A percentile compares a stretch with the other conserved stretches of the same genome.
These are phyloP conservation scores for Synergus itoensis DNA, from an alignment of 2,888 invertebrate species.

Conservation along the genomic window DNA sequence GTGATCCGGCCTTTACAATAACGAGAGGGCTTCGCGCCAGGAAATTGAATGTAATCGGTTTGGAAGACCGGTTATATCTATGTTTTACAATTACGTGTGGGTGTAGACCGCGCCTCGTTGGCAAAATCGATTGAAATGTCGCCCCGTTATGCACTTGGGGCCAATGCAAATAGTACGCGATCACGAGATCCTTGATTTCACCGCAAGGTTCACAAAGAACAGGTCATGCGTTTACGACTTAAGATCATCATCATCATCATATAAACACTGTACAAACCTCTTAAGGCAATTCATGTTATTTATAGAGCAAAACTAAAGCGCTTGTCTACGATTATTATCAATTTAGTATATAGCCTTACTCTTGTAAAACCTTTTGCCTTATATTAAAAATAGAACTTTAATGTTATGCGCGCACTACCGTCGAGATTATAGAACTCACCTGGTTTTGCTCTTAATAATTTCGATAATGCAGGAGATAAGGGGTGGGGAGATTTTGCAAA, in stretches of 20 bases:
- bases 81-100: conserved; percentile 59
- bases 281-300: conserved; percentile 21
- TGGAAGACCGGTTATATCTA: conserved; percentile 47
- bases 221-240: conserved; percentile 37
- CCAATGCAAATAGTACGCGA: conserved; percentile 40
- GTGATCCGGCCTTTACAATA: conserved; percentile 57
- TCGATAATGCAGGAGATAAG: too few species aligned
- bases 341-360: background rate
- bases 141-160: conserved; percentile 41
- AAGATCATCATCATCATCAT: conserved; percentile 32
- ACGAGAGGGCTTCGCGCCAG: conserved; percentile 55
- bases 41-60: conserved; percentile 65
- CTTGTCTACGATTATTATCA: conserved; percentile 19
- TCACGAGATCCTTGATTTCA: conserved; percentile 39
- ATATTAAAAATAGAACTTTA: background rate
- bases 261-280: conserved; percentile 21
- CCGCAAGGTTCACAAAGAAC: conserved; percentile 34
- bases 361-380: background rate
- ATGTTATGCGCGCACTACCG: background rate
- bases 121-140: conserved; percentile 40
- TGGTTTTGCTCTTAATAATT: background rate
- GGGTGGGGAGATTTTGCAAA: background rate
- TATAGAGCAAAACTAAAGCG: conserved; percentile 23
- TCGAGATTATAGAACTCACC: background rate
- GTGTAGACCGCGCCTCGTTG: conserved; percentile 52